Base-by-base conservation (phyloP, 92 coral and sea anemone genomes). In the Umimayanthus kanabou region DNA sequence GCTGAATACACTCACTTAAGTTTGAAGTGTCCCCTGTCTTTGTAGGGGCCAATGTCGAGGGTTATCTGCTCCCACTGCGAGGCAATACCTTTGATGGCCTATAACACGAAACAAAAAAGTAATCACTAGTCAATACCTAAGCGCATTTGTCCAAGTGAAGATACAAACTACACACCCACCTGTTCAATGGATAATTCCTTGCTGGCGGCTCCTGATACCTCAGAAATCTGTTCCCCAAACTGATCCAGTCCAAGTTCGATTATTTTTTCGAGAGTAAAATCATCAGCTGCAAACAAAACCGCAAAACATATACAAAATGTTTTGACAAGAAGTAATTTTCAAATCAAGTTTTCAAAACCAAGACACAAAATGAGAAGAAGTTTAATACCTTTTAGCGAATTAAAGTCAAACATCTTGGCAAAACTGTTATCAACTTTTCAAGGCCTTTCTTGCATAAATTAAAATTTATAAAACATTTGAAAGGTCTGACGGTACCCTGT, bases 21-120 rank as follows among this genome's bases (percentile, higher is more conserved):
- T 84, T 93, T 97, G 85, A 93, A 97, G 91, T 97, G 99, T 14
- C 99, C 99, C 73, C 99, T 98, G 81, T 97, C 99, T 90, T 97
- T 97, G 90, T 97, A 97, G 1, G 99, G 97, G 33, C 98, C 99
- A 55, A 97, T 94, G 79, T 97, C 99, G 73, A 97, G 90, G 8
- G 91, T 93, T 25, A 97, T 89, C 81, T 89, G 91, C 49, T 97
- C 98, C 99, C 99, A 97, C 47, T 93, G 87, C 50, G 92, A 88
- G 2, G 98, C 96, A 88, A 97, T 97, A 76, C 92, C 90, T 83
- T 85, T 66, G 26, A 97, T 93, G 37, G 99, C 99, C 99, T 96
- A 72, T 37, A 61, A 5, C 5, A 37, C 4, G 42, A 15, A 15
- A 78, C 39, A 43, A 43, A 78, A 42, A 13, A 13, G 64, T 29